These are phyloP conservation scores for Plutella xylostella DNA, from an alignment of 2,888 invertebrate genomes.

Conservation along the genomic window DNA sequence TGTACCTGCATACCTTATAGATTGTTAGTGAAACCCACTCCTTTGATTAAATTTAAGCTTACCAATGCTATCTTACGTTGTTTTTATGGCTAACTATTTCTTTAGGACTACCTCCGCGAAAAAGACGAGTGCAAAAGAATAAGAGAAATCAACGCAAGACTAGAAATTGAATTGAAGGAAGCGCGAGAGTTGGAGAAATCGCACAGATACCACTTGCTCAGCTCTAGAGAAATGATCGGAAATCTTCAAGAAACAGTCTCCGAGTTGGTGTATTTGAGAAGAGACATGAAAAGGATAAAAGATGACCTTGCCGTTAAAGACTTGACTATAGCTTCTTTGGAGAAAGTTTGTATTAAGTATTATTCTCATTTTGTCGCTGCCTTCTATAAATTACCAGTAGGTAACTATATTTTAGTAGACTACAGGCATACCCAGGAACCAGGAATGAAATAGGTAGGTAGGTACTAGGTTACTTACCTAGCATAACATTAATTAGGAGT, in stretches of 20 bases:
- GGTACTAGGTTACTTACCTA: no score
- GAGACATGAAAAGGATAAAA: conserved; percentile 46
- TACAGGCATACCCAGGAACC: no score
- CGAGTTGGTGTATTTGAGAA: conserved; percentile 50
- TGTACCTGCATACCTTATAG: no score
- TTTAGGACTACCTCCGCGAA: conserved; percentile 39
- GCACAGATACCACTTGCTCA: conserved; percentile 49
- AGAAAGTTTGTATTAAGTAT: conserved; percentile 30
- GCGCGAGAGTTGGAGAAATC: conserved; percentile 51
- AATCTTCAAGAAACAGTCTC: conserved; percentile 58
- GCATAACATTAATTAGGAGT: no score
- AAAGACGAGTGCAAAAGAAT: conserved; percentile 43
- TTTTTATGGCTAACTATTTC: conserved; percentile 1
- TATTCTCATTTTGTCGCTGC: neutral
- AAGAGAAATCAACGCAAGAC: conserved; percentile 38
- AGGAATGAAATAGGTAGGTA: no score
- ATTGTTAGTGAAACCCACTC: no score
- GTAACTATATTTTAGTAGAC: no score
- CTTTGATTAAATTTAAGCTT: neutral
- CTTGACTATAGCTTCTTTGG: conserved; percentile 27
- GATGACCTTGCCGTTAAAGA: conserved; percentile 42
- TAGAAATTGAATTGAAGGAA: conserved; percentile 47
- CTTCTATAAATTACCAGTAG: neutral
- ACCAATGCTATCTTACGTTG: neutral
- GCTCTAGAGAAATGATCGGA: conserved; percentile 55